A percentile compares a stretch with the other conserved stretches of the same genome.
Conservation (phyloP, 1,140 invertebrate species). For the Cotesia typhae region DNA sequence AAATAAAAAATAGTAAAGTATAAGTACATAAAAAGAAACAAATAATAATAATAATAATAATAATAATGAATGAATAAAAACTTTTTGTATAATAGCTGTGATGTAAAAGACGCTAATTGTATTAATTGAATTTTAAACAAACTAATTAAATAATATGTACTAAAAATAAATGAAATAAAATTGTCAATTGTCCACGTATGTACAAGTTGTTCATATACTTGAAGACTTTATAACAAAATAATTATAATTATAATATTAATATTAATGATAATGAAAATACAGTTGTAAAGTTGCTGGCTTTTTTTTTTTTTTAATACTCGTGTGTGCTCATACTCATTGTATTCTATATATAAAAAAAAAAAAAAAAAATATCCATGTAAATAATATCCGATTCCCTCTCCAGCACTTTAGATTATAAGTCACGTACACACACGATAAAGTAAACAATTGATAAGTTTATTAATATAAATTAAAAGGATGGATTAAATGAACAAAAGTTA, state of each 20-base stretch:
- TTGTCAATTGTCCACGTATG: conserved; percentile 58
- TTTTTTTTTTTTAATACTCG: not conserved
- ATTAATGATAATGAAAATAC: no score
- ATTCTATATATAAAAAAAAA: conserved; percentile 23
- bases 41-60: not conserved
- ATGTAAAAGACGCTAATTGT: conserved; percentile 44
- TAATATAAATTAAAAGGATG: conserved; percentile 6
- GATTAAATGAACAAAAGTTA: conserved; percentile 37
- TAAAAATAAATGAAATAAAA: conserved; percentile 42
- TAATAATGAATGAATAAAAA: not conserved
- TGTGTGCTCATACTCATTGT: conserved; percentile 39
- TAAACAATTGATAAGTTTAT: no score
- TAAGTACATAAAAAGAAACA: conserved; percentile 10
- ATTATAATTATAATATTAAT: not conserved
- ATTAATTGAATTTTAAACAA: conserved; percentile 47
- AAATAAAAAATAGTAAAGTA: conserved; percentile 26
- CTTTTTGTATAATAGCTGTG: conserved; percentile 24
- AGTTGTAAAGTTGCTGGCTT: no score
- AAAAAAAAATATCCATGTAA: conserved; percentile 42
- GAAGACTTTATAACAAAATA: conserved; percentile 26
- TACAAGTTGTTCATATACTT: conserved; percentile 47
- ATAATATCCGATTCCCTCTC: conserved; percentile 43
- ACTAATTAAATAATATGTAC: conserved; percentile 22
- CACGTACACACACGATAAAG: conserved; percentile 33
- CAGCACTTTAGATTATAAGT: conserved; percentile 44